Evolutionary conservation across 2,888 invertebrate species (phyloP).

Genomic region (Drosophila nigricruria): DNA sequence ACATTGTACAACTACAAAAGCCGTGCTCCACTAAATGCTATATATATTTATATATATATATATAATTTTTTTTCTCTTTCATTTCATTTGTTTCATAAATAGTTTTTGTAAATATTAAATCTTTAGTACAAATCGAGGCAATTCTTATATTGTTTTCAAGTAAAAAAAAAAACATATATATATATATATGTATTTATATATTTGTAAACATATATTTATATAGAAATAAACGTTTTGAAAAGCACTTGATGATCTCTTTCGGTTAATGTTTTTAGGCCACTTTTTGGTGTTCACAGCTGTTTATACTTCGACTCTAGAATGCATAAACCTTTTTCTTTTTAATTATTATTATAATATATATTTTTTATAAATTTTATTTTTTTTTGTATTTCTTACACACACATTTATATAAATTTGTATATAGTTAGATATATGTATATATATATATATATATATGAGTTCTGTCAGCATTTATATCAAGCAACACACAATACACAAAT

Average conservation of each 20-base stretch:
- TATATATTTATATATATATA: constrained; percentile 4
- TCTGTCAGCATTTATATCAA: constrained; percentile 48
- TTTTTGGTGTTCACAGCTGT: constrained; percentile 80
- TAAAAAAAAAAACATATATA: constrained; percentile 12
- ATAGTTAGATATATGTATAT: constrained; percentile 14
- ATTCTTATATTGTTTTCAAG: constrained; percentile 39
- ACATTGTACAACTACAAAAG: constrained; percentile 59
- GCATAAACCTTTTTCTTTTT: constrained; percentile 40
- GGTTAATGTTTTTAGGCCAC: constrained; percentile 70
- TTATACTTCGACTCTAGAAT: constrained; percentile 44
- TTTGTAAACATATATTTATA: constrained; percentile 8
- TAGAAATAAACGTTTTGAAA: constrained; percentile 47
- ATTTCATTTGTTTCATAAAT: constrained; percentile 29
- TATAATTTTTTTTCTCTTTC: background rate
- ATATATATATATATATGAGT: constrained; percentile 39
- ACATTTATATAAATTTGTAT: constrained; percentile 17
- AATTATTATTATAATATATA: constrained; percentile 23
- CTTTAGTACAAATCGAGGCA: constrained; percentile 78
- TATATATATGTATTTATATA: background rate
- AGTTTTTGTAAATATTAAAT: constrained; percentile 66
- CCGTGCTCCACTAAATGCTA: constrained; percentile 59
- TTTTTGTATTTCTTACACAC: constrained; percentile 31
- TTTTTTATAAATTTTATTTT: background rate
- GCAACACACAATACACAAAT: constrained; percentile 73
- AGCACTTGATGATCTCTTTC: constrained; percentile 60